Evolutionary conservation across 1,140 invertebrate species (phyloP).

Genomic region (Philaenus spumarius): DNA sequence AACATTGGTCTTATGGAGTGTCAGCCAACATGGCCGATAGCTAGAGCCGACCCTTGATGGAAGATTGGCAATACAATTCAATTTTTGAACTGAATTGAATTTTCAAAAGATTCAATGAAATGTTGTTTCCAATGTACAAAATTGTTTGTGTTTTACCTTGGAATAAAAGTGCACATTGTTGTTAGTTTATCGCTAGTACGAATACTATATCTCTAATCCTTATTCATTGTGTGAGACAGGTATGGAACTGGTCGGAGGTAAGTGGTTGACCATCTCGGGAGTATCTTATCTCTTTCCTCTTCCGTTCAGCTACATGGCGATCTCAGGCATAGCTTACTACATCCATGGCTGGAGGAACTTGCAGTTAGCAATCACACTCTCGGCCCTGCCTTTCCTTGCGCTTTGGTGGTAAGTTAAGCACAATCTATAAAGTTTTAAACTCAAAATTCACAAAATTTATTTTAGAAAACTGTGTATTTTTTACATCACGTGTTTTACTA

Average conservation of each 20-base stretch:
- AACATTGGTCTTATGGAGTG: no score
- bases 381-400: conserved; percentile 58
- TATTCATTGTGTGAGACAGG: conserved; percentile 19
- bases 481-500: no score
- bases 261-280: conserved; percentile 53
- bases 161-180: background rate
- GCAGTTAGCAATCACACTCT: conserved; percentile 66
- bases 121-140: no score
- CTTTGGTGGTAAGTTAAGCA: conserved; percentile 60
- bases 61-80: no score
- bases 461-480: no score
- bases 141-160: background rate
- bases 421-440: no score
- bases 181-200: background rate
- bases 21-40: no score
- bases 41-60: no score
- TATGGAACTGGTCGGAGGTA: conserved; percentile 39
- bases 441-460: no score
- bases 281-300: conserved; percentile 57
- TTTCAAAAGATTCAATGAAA: no score
- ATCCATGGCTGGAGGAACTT: conserved; percentile 63
- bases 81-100: no score
- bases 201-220: conserved; percentile 3
- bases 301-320: conserved; percentile 56
- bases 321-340: conserved; percentile 56